phyloP scores from a whole-genome alignment of 2,888 invertebrate genomes.

The Nomada hirtipes region DNA sequence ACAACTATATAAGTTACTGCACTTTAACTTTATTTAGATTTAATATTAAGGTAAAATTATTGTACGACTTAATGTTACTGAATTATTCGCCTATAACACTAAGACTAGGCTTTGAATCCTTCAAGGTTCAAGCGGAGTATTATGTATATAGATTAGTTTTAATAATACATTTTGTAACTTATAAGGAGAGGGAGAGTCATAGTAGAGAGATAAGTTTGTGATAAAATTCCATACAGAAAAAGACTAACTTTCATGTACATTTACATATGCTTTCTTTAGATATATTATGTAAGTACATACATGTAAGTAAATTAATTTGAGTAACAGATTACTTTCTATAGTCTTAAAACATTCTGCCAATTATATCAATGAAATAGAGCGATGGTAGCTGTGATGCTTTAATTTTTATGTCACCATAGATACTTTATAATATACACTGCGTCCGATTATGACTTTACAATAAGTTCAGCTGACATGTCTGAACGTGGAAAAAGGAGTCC shows the following conservation, averaged over 20 bases:
- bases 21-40: conserved; percentile 17
- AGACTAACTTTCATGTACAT: conserved; percentile 48
- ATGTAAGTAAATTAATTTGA: conserved; percentile 60
- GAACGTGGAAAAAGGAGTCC: conserved; percentile 46
- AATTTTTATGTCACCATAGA: neutral
- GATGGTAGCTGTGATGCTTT: conserved; percentile 10
- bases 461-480: conserved; percentile 46
- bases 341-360: conserved; percentile 23
- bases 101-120: conserved; percentile 36
- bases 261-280: conserved; percentile 36
- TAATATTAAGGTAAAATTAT: conserved; percentile 14
- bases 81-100: conserved; percentile 29
- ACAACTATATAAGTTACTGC: conserved; percentile 43
- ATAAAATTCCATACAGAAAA: conserved; percentile 43
- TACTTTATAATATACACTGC: conserved; percentile 10
- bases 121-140: conserved; percentile 20
- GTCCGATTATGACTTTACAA: neutral
- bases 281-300: conserved; percentile 61
- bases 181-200: conserved; percentile 20
- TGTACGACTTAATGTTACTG: conserved; percentile 1
- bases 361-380: conserved; percentile 17
- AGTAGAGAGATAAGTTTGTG: conserved; percentile 18
- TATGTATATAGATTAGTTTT: conserved; percentile 12
- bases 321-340: conserved; percentile 32
- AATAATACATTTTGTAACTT: conserved; percentile 9